Conservation (phyloP, 2,113 vertebrate genomes). For the Macroglossus sobrinus region DNA sequence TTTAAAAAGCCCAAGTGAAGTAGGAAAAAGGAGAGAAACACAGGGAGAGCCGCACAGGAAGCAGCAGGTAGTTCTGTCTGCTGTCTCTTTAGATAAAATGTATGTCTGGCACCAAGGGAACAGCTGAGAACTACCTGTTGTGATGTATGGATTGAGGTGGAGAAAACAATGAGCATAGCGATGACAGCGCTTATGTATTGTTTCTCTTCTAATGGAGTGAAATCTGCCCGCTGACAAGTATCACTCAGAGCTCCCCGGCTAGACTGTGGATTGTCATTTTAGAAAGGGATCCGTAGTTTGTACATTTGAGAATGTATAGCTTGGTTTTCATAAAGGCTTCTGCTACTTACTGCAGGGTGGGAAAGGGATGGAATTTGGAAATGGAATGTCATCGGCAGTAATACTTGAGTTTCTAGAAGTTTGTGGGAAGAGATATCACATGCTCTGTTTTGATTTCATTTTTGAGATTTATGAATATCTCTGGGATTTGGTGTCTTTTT, state of each 20-base stretch:
- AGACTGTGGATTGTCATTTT: conserved; percentile 20
- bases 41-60: conserved; percentile 49
- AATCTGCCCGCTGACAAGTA: conserved; percentile 56
- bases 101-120: conserved; percentile 64
- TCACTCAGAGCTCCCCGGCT: conserved; percentile 13
- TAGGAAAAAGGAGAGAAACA: conserved; percentile 82
- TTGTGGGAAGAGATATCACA: not conserved
- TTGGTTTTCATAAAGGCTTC: conserved; percentile 60
- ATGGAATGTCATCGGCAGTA: not conserved
- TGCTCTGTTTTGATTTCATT: not conserved
- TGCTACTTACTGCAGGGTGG: not conserved
- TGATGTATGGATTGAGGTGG: conserved; percentile 44
- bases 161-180: not conserved
- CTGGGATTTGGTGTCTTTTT: not conserved
- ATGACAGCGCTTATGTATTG: not conserved
- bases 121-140: conserved; percentile 75
- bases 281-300: conserved; percentile 63
- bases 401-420: not conserved
- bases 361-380: conserved; percentile 13
- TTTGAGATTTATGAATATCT: conserved; percentile 17
- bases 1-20: conserved; percentile 89
- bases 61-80: conserved; percentile 77
- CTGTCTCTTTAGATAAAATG: conserved; percentile 75
- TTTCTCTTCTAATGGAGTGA: not conserved
- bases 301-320: not conserved